Evolutionary conservation across 2,113 vertebrate species (phyloP).

Genomic region (Passer montanus): DNA sequence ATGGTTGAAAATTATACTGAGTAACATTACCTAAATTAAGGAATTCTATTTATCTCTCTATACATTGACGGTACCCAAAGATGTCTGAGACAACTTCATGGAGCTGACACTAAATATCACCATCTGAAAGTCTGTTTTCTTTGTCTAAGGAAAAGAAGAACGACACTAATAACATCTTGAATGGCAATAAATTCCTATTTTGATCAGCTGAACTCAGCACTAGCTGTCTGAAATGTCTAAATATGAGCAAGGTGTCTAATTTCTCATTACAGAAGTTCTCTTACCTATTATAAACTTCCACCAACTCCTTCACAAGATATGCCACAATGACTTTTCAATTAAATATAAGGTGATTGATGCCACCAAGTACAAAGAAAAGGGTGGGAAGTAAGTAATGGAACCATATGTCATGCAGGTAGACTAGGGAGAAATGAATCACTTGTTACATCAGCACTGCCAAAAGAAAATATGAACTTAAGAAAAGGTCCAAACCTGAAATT

Average conservation of each 20-base stretch:
- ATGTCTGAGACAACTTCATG: background rate
- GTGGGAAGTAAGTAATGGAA: background rate
- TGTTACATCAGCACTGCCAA: background rate
- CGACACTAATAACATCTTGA: background rate
- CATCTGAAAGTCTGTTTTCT: background rate
- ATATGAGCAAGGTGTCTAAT: background rate
- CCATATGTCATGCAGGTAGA: background rate
- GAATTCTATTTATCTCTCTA: background rate
- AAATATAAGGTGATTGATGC: background rate
- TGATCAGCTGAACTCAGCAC: background rate
- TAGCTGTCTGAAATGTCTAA: background rate
- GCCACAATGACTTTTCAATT: background rate
- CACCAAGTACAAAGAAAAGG: background rate
- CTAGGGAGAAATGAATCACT: background rate
- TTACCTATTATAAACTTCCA: background rate
- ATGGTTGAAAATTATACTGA: background rate
- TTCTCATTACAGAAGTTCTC: background rate
- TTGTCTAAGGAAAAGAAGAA: background rate
- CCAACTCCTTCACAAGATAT: background rate
- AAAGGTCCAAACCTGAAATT: background rate
- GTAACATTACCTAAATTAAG: background rate
- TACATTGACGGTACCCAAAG: accelerated
- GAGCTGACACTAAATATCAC: background rate
- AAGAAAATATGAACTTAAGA: background rate
- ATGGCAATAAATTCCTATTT: background rate